These are phyloP conservation scores for Crypturellus tataupa DNA, from an alignment of 2,797 vertebrate species.

Conservation along the genomic window DNA sequence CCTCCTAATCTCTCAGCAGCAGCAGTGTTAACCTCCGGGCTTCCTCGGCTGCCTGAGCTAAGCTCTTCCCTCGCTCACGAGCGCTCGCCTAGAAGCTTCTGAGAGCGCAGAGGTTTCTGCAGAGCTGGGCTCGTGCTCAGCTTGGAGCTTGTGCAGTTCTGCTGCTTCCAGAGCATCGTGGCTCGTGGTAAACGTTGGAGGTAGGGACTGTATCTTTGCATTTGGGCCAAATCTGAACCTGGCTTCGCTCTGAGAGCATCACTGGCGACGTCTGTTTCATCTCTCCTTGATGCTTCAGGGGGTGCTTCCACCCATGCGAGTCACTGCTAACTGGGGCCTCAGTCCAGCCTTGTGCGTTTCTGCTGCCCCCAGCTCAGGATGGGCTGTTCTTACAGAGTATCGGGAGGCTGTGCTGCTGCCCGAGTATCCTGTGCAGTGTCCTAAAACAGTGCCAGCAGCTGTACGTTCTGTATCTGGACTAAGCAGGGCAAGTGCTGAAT, in stretches of 20 bases:
- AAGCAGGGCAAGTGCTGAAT: not conserved
- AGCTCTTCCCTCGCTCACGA: not conserved
- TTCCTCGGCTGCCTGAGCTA: not conserved
- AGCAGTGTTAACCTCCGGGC: not conserved
- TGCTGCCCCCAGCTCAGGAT: not conserved
- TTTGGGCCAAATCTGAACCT: not conserved
- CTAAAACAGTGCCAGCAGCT: not conserved
- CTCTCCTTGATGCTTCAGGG: not conserved
- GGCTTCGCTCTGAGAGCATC: not conserved
- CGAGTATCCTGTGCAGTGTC: not conserved
- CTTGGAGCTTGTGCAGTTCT: not conserved
- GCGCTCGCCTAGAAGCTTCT: not conserved
- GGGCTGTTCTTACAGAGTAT: not conserved
- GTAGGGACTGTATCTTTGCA: not conserved
- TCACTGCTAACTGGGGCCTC: not conserved
- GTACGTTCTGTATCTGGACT: not conserved
- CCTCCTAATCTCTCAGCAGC: not conserved
- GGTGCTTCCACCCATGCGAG: not conserved
- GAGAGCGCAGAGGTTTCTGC: not conserved
- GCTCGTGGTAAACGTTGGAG: too few relatives aligned
- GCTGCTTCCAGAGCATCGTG: not conserved
- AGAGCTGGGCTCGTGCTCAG: fast-evolving
- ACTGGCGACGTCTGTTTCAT: not conserved
- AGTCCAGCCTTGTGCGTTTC: fast-evolving
- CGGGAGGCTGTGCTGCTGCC: not conserved